phyloP scores from a whole-genome alignment of 2,888 invertebrate genomes.

The Tolmerus cingulatus region DNA sequence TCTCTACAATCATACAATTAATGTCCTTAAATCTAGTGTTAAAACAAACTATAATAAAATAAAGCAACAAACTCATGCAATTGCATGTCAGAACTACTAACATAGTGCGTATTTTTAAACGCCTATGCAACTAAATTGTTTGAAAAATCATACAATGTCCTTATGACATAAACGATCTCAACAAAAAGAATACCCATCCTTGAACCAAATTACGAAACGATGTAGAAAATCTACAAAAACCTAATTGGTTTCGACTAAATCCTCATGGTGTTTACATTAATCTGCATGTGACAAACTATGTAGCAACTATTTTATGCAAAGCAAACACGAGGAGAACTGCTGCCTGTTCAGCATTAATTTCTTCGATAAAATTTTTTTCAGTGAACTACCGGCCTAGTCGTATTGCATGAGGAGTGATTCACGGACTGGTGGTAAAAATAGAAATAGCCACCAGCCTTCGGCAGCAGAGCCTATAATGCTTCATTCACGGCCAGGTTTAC shows the following conservation, averaged over 20 bases:
- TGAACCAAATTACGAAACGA: not conserved
- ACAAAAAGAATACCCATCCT: not conserved
- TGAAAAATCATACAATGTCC: not conserved
- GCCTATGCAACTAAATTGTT: not conserved
- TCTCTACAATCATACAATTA: too few species aligned
- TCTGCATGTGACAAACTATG: not conserved
- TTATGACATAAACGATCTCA: not conserved
- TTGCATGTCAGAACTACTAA: not conserved
- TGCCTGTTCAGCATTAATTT: not conserved
- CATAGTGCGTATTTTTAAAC: not conserved
- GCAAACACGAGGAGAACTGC: not conserved
- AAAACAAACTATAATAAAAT: not conserved
- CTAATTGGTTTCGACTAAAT: not conserved
- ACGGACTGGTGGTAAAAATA: not conserved
- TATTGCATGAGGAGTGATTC: not conserved
- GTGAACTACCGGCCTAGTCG: not conserved
- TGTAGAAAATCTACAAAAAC: not conserved
- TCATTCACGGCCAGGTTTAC: not conserved
- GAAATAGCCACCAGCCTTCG: not conserved
- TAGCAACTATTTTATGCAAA: not conserved
- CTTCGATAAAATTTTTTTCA: not conserved
- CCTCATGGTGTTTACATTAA: not conserved
- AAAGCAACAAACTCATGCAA: not conserved
- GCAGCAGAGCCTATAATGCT: not conserved
- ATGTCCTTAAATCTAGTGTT: too few species aligned